Evolutionary conservation across 2,888 invertebrate genomes (phyloP), one percentile per base, ranked within the genome.

Genomic region (Dendrolimus houi): DNA sequence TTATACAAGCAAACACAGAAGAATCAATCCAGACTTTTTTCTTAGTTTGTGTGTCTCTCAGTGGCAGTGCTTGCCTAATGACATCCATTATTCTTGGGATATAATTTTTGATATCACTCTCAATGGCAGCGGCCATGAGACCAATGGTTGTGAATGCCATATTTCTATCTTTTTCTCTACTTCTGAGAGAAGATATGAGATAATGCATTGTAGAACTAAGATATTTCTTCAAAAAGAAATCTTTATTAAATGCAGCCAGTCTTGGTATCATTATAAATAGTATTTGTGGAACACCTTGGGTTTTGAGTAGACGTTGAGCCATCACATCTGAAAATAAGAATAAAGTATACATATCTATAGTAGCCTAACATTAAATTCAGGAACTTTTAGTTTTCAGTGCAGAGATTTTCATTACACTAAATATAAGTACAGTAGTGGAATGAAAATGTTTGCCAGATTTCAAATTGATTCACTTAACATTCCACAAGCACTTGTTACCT

Each of bases 1-100:
- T 97, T 29, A 99, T 95, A 79, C 98, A 99, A 41, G 96, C 95
- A 81, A 98, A 99, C 55, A 99, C 96, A 0, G 97, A 94, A 0
- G 98, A 96, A 75, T 99, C 98, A 56, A 96, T 92, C 41, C 92
- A 87, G 8, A 92, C 82, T 63, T 94, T 92, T 71, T 96, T 96
- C 75, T 96, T 97, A 59, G 93, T 94, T 29, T 95, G 93, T 0
- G 93, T 92, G 67, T 97, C 96, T 72, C 95, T 93, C 0, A 95
- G 92, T 0, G 98, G 98, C 52, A 98, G 81, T 2, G 95, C 93
- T 64, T 92, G 88, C 74, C 94, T 94, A 29, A 98, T 94, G 2
- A 94, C 92, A 70, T 96, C 96, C 95, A 98, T 96, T 59, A 98
- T 96, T 71, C 93, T 94, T 0, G 95, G 94, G 29, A 98, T 92